Conservation (phyloP, 2,888 invertebrate species). For the Stenchaetothrips biformis region DNA sequence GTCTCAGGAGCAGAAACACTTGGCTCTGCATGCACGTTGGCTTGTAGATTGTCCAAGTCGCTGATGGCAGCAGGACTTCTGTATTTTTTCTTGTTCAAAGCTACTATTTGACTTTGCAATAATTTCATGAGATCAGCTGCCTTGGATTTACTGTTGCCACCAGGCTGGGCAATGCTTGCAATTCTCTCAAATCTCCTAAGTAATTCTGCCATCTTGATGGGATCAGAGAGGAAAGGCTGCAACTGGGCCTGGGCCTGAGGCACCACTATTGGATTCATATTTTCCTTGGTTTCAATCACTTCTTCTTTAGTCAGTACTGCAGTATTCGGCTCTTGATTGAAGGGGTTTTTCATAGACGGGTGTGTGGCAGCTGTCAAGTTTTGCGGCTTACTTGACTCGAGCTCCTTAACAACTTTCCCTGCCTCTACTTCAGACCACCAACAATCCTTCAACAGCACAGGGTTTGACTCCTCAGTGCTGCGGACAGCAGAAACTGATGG, state of each 20-base stretch:
- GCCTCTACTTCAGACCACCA: neutral
- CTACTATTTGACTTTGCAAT: neutral
- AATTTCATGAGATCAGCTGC: neutral
- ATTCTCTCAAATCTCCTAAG: neutral
- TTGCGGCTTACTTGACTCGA: neutral
- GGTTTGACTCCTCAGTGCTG: neutral
- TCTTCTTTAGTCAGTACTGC: neutral
- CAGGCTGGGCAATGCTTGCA: neutral
- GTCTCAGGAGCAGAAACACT: neutral
- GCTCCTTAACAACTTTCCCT: neutral
- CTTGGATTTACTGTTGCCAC: neutral
- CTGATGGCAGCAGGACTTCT: neutral
- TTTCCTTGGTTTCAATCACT: neutral
- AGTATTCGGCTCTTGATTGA: neutral
- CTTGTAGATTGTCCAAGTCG: neutral
- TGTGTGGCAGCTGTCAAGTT: neutral
- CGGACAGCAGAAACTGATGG: neutral
- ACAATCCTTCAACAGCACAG: neutral
- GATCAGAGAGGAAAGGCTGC: neutral
- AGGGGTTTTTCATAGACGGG: neutral
- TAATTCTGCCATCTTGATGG: constrained; percentile 9
- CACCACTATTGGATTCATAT: neutral
- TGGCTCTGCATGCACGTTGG: neutral
- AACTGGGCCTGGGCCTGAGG: neutral
- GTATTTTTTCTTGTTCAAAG: neutral